Evolutionary conservation across 2,113 vertebrate species (phyloP).

Genomic region (Plotosus lineatus): DNA sequence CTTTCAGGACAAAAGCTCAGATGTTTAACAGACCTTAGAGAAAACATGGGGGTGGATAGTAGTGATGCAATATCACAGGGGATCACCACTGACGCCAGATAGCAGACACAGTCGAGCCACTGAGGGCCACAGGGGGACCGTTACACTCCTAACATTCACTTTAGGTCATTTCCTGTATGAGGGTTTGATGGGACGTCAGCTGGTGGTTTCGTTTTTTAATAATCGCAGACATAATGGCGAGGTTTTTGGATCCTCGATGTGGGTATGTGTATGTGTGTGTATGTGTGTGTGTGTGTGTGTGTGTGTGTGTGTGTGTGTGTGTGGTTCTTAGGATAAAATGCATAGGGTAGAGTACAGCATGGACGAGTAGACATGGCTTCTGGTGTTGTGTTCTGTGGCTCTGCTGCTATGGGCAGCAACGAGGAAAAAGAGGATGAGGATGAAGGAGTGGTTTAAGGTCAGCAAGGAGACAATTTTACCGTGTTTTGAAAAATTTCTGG

Average conservation of each 20-base stretch:
- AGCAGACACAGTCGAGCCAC: conserved; percentile 43
- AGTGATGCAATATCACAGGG: conserved; percentile 41
- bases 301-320: neutral
- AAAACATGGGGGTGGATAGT: neutral
- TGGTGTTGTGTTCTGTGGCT: neutral
- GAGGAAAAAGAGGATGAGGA: neutral
- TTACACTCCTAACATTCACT: conserved; percentile 37
- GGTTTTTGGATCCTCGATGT: neutral
- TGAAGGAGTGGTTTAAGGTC: neutral
- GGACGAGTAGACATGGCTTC: neutral
- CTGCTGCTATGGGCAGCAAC: neutral
- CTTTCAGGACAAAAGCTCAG: conserved; percentile 13
- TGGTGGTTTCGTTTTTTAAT: conserved; percentile 28
- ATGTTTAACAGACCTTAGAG: conserved; percentile 49
- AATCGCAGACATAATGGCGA: conserved; percentile 26
- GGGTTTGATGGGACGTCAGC: conserved; percentile 31
- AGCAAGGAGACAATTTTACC: neutral
- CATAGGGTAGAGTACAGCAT: neutral
- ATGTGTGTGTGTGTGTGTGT: conserved; percentile 8
- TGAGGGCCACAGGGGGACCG: conserved; percentile 19
- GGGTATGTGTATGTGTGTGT: conserved; percentile 10
- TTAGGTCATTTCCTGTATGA: conserved; percentile 41
- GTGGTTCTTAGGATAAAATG: neutral
- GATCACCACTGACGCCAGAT: conserved; percentile 52
- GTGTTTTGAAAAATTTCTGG: neutral